Conservation (phyloP, 1,140 invertebrate genomes). For the Sycobia sp. region DNA sequence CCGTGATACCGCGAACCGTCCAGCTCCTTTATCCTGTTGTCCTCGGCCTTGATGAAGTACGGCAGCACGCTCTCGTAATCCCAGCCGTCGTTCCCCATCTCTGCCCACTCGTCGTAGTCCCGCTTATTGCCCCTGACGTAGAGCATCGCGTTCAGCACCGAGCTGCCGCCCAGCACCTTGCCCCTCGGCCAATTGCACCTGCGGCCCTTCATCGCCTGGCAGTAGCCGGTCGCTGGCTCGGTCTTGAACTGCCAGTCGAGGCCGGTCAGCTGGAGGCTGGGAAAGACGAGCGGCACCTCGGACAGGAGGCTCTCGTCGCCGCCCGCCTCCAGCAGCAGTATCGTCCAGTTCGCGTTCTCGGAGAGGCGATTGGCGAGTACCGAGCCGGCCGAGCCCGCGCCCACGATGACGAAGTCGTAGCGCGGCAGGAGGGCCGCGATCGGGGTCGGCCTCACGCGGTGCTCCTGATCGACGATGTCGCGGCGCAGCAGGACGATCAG, state of each 20-base stretch:
- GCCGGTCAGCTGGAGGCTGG: conserved; percentile 71
- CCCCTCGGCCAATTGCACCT: conserved; percentile 76
- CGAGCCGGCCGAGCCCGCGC: conserved; percentile 82
- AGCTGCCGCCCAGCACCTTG: conserved; percentile 82
- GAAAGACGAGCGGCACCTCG: conserved; percentile 77
- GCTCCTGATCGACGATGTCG: conserved; percentile 70
- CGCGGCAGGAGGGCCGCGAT: conserved; percentile 59
- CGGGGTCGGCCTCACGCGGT: conserved; percentile 62
- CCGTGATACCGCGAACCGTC: conserved; percentile 71
- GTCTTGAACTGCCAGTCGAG: conserved; percentile 83
- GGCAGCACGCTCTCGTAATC: conserved; percentile 78
- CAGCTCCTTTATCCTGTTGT: conserved; percentile 69
- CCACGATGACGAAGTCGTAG: conserved; percentile 81
- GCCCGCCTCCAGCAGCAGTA: conserved; percentile 82
- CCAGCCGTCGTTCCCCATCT: conserved; percentile 74
- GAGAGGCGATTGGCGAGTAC: conserved; percentile 78
- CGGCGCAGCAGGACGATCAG: conserved; percentile 66
- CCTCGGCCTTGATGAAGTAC: conserved; percentile 79
- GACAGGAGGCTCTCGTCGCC: conserved; percentile 76
- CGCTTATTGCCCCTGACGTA: conserved; percentile 83
- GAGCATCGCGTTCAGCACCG: conserved; percentile 86
- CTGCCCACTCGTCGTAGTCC: conserved; percentile 85
- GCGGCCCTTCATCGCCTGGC: conserved; percentile 67
- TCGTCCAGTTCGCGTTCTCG: conserved; percentile 71
- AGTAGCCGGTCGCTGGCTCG: conserved; percentile 71